Percentiles rank a stretch among this genome's conserved stretches.
phyloP scores from a whole-genome alignment of 2,113 vertebrate genomes.

The Pseudopodoces humilis region DNA sequence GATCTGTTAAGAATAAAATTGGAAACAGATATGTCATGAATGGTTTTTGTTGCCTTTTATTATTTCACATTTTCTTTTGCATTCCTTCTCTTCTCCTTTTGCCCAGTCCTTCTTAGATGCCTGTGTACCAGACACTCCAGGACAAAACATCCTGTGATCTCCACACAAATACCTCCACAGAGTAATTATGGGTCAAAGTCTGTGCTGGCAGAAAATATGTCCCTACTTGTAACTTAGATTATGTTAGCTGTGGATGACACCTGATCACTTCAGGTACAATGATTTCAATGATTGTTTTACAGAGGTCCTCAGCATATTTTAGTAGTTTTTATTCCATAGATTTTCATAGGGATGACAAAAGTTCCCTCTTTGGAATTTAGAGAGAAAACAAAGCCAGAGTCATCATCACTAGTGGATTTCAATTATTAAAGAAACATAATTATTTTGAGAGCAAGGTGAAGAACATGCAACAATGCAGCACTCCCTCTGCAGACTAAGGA shows the following conservation, averaged over 20 bases:
- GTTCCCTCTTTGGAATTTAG: not conserved
- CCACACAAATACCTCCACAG: not conserved
- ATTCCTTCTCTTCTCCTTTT: constrained; percentile 41
- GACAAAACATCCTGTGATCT: constrained; percentile 24
- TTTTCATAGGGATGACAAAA: not conserved
- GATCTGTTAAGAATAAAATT: constrained; percentile 51
- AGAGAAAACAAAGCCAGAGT: not conserved
- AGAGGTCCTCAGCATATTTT: not conserved
- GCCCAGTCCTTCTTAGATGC: constrained; percentile 22
- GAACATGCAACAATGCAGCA: not conserved
- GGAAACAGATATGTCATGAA: constrained; percentile 45
- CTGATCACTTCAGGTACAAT: not conserved
- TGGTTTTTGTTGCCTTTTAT: constrained; percentile 44
- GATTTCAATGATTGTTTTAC: not conserved
- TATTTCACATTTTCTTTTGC: constrained; percentile 48
- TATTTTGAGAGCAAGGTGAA: not conserved
- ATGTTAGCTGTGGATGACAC: not conserved
- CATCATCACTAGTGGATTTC: not conserved
- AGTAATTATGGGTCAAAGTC: not conserved
- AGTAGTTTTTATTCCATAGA: not conserved
- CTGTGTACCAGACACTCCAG: constrained; percentile 55
- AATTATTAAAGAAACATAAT: not conserved
- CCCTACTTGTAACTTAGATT: not conserved
- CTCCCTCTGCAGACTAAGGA: not conserved
- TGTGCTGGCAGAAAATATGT: not conserved